These are phyloP conservation scores for Vanessa tameamea DNA, from an alignment of 1,140 invertebrate genomes.

Conservation along the genomic window DNA sequence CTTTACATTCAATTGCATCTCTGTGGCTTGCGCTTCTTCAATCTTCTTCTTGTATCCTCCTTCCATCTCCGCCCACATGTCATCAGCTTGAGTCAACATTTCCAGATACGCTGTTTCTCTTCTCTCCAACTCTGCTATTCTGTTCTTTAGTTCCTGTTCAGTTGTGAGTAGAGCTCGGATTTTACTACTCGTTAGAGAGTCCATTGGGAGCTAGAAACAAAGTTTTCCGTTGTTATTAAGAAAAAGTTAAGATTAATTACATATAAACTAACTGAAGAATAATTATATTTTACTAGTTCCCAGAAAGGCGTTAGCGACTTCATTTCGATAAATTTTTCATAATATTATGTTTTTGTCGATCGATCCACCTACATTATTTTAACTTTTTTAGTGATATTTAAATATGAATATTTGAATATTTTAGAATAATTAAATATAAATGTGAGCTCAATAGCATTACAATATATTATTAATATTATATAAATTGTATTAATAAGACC, in stretches of 20 bases:
- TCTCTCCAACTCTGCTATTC: slow-evolving; percentile 84
- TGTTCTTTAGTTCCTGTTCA: slow-evolving; percentile 64
- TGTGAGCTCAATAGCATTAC: too few relatives aligned
- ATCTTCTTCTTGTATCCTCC: slow-evolving; percentile 83
- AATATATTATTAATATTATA: too few relatives aligned
- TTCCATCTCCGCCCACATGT: slow-evolving; percentile 87
- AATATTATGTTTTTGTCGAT: too few relatives aligned
- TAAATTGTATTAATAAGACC: too few relatives aligned
- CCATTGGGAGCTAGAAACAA: slow-evolving; percentile 52
- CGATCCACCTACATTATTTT: too few relatives aligned
- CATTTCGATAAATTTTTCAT: too few relatives aligned
- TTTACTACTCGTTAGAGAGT: slow-evolving; percentile 47
- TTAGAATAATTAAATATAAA: too few relatives aligned
- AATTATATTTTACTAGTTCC: too few relatives aligned
- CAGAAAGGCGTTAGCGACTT: too few relatives aligned
- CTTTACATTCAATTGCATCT: slow-evolving; percentile 57
- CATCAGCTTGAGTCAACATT: slow-evolving; percentile 87
- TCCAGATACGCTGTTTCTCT: slow-evolving; percentile 86
- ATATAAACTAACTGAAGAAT: neutral
- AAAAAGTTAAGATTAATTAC: neutral
- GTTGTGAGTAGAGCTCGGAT: slow-evolving; percentile 50
- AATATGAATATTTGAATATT: too few relatives aligned
- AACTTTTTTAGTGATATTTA: too few relatives aligned
- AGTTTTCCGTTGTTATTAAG: neutral
- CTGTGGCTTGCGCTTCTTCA: slow-evolving; percentile 67